A percentile compares a stretch with the other conserved stretches of the same genome.
Conservation (phyloP, 2,113 vertebrate genomes). For the Colaptes auratus region DNA sequence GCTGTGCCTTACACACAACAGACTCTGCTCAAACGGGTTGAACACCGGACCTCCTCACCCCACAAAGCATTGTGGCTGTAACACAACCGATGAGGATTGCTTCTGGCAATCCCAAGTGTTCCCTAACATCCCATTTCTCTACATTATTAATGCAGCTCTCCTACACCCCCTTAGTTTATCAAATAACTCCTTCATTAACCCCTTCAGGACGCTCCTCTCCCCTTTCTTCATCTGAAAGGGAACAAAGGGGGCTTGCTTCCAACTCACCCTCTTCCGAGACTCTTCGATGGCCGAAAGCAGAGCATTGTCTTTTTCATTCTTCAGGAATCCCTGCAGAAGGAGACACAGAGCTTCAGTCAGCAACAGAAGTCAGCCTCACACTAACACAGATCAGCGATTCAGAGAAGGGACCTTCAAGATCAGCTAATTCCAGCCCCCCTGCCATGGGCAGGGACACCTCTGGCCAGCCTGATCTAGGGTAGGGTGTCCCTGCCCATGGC, state of each 20-base stretch:
- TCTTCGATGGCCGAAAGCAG: conserved; percentile 96
- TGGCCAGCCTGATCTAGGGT: too few species aligned
- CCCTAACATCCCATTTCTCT: neutral
- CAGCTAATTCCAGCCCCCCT: too few species aligned
- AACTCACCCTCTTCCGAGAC: conserved; percentile 93
- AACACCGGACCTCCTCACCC: neutral
- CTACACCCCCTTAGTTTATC: neutral
- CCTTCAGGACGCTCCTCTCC: neutral
- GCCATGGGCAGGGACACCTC: too few species aligned
- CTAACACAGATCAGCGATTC: neutral
- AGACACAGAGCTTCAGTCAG: neutral
- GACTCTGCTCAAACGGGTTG: neutral
- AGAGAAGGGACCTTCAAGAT: too few species aligned
- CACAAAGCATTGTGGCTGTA: neutral
- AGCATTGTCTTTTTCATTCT: conserved; percentile 98
- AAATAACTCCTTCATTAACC: neutral
- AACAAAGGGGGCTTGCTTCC: neutral
- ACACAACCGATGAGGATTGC: neutral
- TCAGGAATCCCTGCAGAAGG: conserved; percentile 90
- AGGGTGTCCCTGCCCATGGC: too few species aligned
- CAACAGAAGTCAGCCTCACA: neutral
- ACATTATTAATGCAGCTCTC: neutral
- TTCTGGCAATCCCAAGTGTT: neutral
- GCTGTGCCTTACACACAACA: neutral
- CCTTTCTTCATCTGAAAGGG: neutral